Percentiles rank a stretch among this genome's conserved stretches.
Conservation (phyloP, 30 jellyfish, hydroid and myxozoan species). For the Aurelia sp. region DNA sequence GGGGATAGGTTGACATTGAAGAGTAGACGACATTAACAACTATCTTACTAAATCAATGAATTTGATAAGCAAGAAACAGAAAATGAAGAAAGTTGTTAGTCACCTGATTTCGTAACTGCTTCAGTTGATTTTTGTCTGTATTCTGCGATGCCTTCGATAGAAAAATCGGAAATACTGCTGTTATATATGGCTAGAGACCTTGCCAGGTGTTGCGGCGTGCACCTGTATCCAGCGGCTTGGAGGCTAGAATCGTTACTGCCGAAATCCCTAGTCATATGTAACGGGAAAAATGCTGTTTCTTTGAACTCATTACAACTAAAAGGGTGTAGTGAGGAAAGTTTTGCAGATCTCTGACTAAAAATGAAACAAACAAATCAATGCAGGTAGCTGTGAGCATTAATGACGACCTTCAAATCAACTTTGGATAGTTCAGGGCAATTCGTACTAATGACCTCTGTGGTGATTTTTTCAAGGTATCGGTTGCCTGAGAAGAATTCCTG, state of each 20-base stretch:
- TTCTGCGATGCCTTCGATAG: constrained; percentile 58
- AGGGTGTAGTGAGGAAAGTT: too few species aligned
- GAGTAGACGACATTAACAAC: background rate
- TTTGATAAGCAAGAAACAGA: background rate
- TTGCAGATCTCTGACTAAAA: too few species aligned
- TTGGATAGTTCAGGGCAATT: too few species aligned
- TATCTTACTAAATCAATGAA: background rate
- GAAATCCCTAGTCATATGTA: background rate
- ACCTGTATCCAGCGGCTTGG: too few species aligned
- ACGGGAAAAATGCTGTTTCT: background rate
- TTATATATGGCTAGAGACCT: background rate
- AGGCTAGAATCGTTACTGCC: background rate
- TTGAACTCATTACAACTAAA: background rate
- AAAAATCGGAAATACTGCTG: background rate
- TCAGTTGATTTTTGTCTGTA: constrained; percentile 70
- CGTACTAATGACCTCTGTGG: too few species aligned
- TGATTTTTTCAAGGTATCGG: too few species aligned
- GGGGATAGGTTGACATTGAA: background rate
- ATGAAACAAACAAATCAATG: too few species aligned
- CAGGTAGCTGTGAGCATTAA: too few species aligned
- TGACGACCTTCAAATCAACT: too few species aligned
- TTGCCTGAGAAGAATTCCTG: too few species aligned
- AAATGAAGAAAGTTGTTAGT: background rate
- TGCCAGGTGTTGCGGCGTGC: too few species aligned
- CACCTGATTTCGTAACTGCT: constrained; percentile 92